These are phyloP conservation scores for Riparia riparia DNA, from an alignment of 2,113 vertebrate species.

Conservation along the genomic window DNA sequence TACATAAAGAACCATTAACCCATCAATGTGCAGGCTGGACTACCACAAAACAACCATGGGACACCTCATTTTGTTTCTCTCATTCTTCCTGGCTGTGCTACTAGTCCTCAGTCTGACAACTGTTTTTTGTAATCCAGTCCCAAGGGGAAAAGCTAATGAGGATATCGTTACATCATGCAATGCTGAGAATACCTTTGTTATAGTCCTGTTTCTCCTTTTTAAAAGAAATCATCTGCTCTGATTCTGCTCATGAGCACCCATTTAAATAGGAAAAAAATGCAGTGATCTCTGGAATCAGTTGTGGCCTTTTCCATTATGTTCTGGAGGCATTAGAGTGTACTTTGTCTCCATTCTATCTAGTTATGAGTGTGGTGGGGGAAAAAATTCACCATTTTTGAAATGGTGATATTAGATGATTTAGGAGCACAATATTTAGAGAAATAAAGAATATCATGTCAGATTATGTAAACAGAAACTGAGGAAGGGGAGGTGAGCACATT, in stretches of 20 bases:
- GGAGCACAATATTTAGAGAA: not conserved
- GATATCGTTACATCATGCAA: not conserved
- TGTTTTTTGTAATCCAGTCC: not conserved
- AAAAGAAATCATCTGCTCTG: not conserved
- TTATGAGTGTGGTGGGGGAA: accelerated
- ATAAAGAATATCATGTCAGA: not conserved
- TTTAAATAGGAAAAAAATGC: not conserved
- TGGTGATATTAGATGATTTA: not conserved
- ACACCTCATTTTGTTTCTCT: not conserved
- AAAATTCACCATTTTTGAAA: not conserved
- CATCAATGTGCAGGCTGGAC: not conserved
- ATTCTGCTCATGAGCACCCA: not conserved
- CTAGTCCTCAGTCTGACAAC: not conserved
- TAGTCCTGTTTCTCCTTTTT: not conserved
- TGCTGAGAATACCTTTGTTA: not conserved
- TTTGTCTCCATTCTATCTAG: not conserved
- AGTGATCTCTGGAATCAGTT: not conserved
- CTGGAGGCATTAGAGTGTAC: not conserved
- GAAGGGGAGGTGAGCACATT: not conserved
- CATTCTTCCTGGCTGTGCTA: not conserved
- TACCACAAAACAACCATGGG: not conserved
- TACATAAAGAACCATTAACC: not conserved
- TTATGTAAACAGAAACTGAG: not conserved
- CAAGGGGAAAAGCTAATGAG: not conserved
- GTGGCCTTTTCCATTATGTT: not conserved